Conservation (phyloP, 2,888 invertebrate genomes). For the Lochmaea capreae region DNA sequence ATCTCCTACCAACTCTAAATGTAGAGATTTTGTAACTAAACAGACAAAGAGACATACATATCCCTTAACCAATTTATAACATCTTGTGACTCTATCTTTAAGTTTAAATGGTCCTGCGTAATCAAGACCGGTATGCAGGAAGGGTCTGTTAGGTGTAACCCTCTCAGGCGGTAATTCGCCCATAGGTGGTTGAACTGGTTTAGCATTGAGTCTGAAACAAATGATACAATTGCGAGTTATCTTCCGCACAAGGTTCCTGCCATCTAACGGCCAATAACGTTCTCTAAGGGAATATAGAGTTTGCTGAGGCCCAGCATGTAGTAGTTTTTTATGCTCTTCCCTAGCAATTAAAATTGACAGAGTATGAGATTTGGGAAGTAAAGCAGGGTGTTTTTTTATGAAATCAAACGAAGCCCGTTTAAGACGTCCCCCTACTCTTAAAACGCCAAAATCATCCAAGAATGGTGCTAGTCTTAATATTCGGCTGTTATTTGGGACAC, state of each 20-base stretch:
- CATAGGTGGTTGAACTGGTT: not conserved
- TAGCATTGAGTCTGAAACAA: conserved; percentile 10
- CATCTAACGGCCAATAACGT: conserved; percentile 10
- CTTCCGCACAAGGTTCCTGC: not conserved
- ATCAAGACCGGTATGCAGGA: too few relatives aligned
- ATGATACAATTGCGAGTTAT: conserved; percentile 5
- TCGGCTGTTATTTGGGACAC: too few relatives aligned
- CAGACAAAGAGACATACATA: too few relatives aligned
- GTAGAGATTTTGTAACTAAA: too few relatives aligned
- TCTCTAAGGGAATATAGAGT: conserved; percentile 9
- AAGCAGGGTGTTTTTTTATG: conserved; percentile 32
- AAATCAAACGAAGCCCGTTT: conserved; percentile 12
- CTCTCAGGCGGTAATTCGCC: not conserved
- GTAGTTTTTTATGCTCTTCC: conserved; percentile 3
- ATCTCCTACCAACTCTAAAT: too few relatives aligned
- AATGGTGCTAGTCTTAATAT: too few relatives aligned
- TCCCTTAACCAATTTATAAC: too few relatives aligned
- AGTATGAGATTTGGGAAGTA: conserved; percentile 30
- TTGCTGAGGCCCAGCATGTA: conserved; percentile 37
- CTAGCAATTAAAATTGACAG: conserved; percentile 26
- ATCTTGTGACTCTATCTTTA: too few relatives aligned
- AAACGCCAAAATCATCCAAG: too few relatives aligned
- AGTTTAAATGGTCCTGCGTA: too few relatives aligned
- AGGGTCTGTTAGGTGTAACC: not conserved
- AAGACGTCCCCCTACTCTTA: conserved; percentile 27